Conservation (phyloP, 2,888 invertebrate genomes). For the Drosophila bunnanda region DNA sequence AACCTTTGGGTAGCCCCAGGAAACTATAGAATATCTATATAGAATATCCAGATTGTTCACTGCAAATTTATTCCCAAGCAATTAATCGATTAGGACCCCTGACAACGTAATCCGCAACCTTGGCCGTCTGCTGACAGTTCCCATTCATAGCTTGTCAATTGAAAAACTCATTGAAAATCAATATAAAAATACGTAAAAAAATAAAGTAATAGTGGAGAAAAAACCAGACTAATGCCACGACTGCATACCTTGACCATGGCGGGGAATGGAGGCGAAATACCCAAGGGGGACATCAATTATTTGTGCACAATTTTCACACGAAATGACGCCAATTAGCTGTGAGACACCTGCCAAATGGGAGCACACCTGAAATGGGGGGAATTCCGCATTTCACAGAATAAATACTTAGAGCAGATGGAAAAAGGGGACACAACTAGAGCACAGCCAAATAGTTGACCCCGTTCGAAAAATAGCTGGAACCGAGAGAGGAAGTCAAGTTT, state of each 20-base stretch:
- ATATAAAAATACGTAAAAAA: not conserved
- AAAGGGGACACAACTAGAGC: constrained; percentile 5
- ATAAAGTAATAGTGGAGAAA: not conserved
- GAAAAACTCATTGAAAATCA: constrained; percentile 59
- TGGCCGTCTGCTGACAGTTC: constrained; percentile 29
- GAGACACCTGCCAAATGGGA: constrained; percentile 54
- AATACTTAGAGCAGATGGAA: not conserved
- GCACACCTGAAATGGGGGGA: constrained; percentile 16
- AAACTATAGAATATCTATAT: not conserved
- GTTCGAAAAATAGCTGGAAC: constrained; percentile 19
- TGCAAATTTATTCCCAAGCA: constrained; percentile 9
- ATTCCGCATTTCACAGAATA: constrained; percentile 25
- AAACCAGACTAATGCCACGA: constrained; percentile 51
- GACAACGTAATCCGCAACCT: constrained; percentile 7
- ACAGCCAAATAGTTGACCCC: constrained; percentile 44
- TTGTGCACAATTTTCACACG: constrained; percentile 64
- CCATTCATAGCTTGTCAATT: constrained; percentile 16
- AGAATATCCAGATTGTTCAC: not conserved
- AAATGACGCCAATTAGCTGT: constrained; percentile 69
- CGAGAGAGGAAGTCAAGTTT: constrained; percentile 60
- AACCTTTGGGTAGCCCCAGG: not conserved
- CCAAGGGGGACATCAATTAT: constrained; percentile 17
- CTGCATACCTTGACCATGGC: constrained; percentile 52
- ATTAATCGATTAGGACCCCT: constrained; percentile 12
- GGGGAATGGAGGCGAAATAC: not conserved